phyloP scores from a whole-genome alignment of 2,113 vertebrate species.

The Opisthocomus hoazin region DNA sequence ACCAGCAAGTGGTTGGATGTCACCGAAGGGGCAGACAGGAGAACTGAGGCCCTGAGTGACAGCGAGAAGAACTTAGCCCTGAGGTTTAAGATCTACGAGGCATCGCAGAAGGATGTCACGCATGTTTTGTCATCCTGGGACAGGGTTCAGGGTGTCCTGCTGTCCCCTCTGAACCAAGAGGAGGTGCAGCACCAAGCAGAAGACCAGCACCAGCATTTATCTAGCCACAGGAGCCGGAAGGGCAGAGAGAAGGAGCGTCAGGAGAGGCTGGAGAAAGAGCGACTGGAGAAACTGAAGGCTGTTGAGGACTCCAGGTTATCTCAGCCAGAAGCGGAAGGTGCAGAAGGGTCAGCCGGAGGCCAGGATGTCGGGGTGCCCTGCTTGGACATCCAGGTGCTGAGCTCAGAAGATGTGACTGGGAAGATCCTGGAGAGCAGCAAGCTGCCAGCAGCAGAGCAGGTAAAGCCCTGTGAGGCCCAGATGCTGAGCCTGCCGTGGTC shows the following conservation, averaged over 20 bases:
- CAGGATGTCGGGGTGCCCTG: conserved; percentile 64
- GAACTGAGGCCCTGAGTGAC: conserved; percentile 32
- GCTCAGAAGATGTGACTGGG: conserved; percentile 4
- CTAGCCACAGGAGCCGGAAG: conserved; percentile 67
- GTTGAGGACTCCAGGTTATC: conserved; percentile 19
- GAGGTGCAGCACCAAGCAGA: conserved; percentile 38
- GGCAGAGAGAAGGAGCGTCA: conserved; percentile 56
- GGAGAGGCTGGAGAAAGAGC: conserved; percentile 63
- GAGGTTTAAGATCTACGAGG: conserved; percentile 76
- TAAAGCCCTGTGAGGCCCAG: background rate
- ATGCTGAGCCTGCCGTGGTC: background rate
- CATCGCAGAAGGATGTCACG: conserved; percentile 59
- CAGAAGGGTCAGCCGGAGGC: background rate
- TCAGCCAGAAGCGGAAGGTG: background rate
- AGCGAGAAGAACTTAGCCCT: conserved; percentile 54
- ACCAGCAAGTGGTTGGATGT: background rate
- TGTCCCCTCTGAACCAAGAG: conserved; percentile 20
- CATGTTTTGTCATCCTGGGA: conserved; percentile 81
- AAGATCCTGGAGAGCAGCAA: conserved; percentile 56
- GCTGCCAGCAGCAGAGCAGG: conserved; percentile 75
- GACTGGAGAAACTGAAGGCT: conserved; percentile 36
- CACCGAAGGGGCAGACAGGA: conserved; percentile 11
- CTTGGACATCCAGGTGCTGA: conserved; percentile 66
- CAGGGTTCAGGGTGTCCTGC: conserved; percentile 66
- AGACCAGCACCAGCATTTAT: conserved; percentile 64